phyloP scores from a whole-genome alignment of 2,113 vertebrate species.

The Lepisosteus oculatus region DNA sequence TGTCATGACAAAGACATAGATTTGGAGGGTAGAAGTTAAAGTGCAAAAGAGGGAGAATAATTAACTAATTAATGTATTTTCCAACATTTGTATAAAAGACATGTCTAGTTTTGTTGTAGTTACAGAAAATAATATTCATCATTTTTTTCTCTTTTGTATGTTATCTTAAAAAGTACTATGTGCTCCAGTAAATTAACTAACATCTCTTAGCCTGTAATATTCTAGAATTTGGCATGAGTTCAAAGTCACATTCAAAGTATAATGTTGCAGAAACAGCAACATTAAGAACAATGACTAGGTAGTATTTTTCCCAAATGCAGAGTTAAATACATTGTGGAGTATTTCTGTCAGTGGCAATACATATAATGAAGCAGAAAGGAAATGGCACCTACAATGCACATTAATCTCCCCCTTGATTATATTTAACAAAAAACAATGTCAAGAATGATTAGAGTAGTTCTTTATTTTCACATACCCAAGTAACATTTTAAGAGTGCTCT shows the following conservation, averaged over 20 bases:
- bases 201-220: no score
- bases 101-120: no score
- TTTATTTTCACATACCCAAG: not conserved
- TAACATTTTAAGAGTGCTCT: not conserved
- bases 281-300: conserved; percentile 14
- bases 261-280: not conserved
- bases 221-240: conserved; percentile 22
- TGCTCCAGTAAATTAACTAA: no score
- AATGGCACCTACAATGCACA: conserved; percentile 1
- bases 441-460: conserved; percentile 13
- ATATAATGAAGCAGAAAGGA: conserved; percentile 14
- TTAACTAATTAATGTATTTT: no score
- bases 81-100: no score
- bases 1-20: no score
- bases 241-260: conserved; percentile 23
- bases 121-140: no score
- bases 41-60: no score
- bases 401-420: conserved; percentile 21
- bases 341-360: conserved; percentile 27
- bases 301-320: not conserved
- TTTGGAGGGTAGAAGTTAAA: no score
- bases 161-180: no score
- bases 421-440: not conserved
- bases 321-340: conserved; percentile 32
- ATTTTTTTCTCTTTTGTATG: no score